Evolutionary conservation across 2,888 invertebrate species (phyloP), one percentile per base, ranked within the genome.

Genomic region (Nesidiocoris tenuis): DNA sequence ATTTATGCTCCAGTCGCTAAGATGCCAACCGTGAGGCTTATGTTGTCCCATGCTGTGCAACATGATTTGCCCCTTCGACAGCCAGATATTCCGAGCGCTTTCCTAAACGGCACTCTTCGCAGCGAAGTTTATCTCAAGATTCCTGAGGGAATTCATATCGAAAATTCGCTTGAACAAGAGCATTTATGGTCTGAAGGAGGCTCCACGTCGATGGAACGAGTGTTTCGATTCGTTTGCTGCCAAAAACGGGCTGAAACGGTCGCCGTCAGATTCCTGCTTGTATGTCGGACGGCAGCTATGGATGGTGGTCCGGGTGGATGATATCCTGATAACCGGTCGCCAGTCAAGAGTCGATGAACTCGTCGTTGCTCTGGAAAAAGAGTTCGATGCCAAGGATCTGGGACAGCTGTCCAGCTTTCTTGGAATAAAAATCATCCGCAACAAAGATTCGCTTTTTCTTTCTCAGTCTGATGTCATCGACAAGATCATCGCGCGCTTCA

Each of bases 21-120:
- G n/a, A 1, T 23, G 9, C 16, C 68, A 1, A 75, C 75, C 12
- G 23, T 68, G 1, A 56, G 76, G 7, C 39, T 70, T 19, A 17
- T 68, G 0, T 1, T 70, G 12, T 70, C 61, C 2, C 22, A 75
- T 21, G 75, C 59, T 64, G 2, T 76, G 2, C 61, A 77, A 63
- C 63, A 75, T 22, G 24, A 61, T 61, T 77, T 64, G 61, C 9
- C 18, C 65, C 61, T 67, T 12, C 70, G 63, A 18, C 77, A 70
- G 70, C 19, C 74, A 16, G 77, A 77, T 59, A 17, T 77, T 7
- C 70, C 70, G 16, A 59, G 9, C n/a, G 70, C 72, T 2, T 79
- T 77, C 63, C 25, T 78, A 24, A 66, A 79, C 77, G 77, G 77
- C 55, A 75, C 61, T 24, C 61, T 79, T 17, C 56, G 61, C 18